Percentiles rank a stretch among this genome's conserved stretches.
Evolutionary conservation across 53 echinoderm and acorn worm species (phyloP).

Genomic region (Holothuria scabra): DNA sequence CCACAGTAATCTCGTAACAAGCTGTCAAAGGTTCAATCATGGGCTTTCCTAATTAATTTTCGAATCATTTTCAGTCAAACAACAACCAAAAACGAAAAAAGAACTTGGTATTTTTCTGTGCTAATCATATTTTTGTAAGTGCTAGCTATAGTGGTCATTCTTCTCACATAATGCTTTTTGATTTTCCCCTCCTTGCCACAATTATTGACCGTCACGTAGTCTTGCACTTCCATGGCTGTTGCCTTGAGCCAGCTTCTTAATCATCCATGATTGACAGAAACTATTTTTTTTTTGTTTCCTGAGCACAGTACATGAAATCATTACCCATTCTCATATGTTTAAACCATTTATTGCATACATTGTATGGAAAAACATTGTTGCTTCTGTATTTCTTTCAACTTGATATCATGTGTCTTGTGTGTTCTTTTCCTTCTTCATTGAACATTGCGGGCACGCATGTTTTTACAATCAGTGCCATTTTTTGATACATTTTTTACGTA

Average conservation of each 20-base stretch:
- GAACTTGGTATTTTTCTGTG: slow-evolving; percentile 29
- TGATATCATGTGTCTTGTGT: slow-evolving; percentile 54
- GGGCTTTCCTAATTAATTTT: slow-evolving; percentile 47
- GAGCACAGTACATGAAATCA: slow-evolving; percentile 54
- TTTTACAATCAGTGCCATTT: slow-evolving; percentile 23
- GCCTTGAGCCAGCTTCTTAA: slow-evolving; percentile 51
- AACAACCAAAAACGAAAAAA: slow-evolving; percentile 30
- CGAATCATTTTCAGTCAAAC: slow-evolving; percentile 30
- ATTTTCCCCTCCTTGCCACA: slow-evolving; percentile 52
- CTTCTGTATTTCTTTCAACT: slow-evolving; percentile 48
- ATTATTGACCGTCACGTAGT: slow-evolving; percentile 47
- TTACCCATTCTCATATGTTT: slow-evolving; percentile 59
- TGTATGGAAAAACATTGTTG: slow-evolving; percentile 58
- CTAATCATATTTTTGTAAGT: slow-evolving; percentile 27
- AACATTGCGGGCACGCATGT: slow-evolving; percentile 52
- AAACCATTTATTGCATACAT: slow-evolving; percentile 54
- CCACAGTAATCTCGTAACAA: slow-evolving; percentile 31
- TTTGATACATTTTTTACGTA: slow-evolving; percentile 4
- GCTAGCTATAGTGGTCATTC: slow-evolving; percentile 38
- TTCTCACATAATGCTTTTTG: slow-evolving; percentile 46
- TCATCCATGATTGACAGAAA: slow-evolving; percentile 50
- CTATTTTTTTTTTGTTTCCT: slow-evolving; percentile 45
- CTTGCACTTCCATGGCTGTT: slow-evolving; percentile 48
- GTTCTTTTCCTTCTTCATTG: slow-evolving; percentile 49
- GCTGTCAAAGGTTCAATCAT: slow-evolving; percentile 24